A percentile compares a stretch with the other conserved stretches of the same genome.
These are phyloP conservation scores for Ceraclea dissimilis DNA, from an alignment of 2,888 invertebrate species.

Conservation along the genomic window DNA sequence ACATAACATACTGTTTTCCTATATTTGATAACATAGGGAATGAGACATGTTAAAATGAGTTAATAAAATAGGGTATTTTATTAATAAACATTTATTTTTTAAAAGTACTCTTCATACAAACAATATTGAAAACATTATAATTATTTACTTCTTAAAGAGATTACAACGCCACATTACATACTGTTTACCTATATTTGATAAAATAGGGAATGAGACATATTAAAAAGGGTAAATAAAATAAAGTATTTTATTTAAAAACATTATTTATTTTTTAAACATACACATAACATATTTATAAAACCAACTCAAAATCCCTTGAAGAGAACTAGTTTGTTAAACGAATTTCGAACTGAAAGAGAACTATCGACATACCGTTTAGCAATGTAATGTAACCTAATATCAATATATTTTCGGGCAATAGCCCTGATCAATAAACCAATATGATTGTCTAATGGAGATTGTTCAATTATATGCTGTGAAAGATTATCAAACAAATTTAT, in stretches of 20 bases:
- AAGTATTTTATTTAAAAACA: background rate
- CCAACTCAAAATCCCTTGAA: background rate
- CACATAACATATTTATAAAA: background rate
- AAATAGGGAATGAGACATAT: background rate
- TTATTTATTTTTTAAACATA: background rate
- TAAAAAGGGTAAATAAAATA: background rate
- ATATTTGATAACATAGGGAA: too few relatives aligned
- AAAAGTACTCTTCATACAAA: too few relatives aligned
- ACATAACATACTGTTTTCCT: too few relatives aligned
- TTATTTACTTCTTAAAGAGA: background rate
- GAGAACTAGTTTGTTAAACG: background rate
- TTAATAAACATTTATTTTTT: too few relatives aligned
- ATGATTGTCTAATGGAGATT: constrained; percentile 2
- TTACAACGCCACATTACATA: background rate
- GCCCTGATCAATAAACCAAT: background rate
- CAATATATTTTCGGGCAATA: constrained; percentile 1
- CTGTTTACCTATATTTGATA: background rate
- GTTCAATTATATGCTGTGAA: background rate
- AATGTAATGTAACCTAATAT: constrained; percentile 2
- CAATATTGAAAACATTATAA: constrained; percentile 1
- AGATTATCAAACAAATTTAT: constrained; percentile 1
- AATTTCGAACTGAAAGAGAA: background rate
- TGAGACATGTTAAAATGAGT: too few relatives aligned
- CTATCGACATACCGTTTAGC: background rate
- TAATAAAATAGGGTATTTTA: too few relatives aligned